Conservation (phyloP, 2,888 invertebrate genomes). For the Caenorhabditis sp. region DNA sequence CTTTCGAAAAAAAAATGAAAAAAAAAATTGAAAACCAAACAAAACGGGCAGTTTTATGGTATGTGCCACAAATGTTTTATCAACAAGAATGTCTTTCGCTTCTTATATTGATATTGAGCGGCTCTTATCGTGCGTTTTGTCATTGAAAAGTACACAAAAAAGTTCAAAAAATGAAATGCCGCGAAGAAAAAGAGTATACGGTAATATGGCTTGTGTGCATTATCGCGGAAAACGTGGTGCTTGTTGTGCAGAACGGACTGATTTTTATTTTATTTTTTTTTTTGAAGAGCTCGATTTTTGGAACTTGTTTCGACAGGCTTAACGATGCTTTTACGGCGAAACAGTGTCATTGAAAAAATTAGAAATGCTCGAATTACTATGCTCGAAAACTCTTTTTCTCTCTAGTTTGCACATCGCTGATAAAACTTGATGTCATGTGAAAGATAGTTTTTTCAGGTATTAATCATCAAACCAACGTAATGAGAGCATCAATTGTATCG, state of each 20-base stretch:
- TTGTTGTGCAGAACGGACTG: neutral
- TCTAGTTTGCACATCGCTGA: neutral
- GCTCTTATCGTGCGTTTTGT: neutral
- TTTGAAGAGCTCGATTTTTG: neutral
- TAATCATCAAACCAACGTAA: neutral
- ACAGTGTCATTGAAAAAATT: too few species aligned
- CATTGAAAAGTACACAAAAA: neutral
- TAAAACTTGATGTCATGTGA: too few species aligned
- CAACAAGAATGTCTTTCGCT: neutral
- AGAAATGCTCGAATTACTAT: too few species aligned
- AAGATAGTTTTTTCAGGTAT: slow-evolving; percentile 13
- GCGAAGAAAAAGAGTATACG: neutral
- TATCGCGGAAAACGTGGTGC: neutral
- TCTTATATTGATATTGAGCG: neutral
- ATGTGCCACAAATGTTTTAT: neutral
- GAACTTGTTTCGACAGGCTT: too few species aligned
- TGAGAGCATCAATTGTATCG: slow-evolving; percentile 26
- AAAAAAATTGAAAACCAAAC: neutral
- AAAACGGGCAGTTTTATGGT: neutral
- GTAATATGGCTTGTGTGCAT: neutral
- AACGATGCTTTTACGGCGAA: too few species aligned
- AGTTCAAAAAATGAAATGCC: neutral
- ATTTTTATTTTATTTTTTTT: neutral
- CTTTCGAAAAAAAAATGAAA: neutral
- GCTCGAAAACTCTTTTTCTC: too few species aligned